Conservation (phyloP, 2,888 invertebrate genomes). For the Octodonta nipae region DNA sequence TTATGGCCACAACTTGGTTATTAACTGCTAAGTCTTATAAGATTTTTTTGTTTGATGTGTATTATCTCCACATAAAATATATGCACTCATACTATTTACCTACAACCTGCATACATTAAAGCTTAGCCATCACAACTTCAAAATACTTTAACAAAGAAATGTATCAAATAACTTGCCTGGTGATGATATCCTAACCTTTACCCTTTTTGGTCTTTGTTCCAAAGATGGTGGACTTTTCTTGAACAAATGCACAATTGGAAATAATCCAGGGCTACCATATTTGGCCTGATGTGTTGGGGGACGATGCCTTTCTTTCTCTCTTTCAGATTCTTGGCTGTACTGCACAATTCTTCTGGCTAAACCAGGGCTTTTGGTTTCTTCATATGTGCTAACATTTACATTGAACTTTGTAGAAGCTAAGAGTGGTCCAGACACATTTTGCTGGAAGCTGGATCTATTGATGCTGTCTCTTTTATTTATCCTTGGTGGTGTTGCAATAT, state of each 20-base stretch:
- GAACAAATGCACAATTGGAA: slow-evolving; percentile 39
- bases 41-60: too few species aligned
- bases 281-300: slow-evolving; percentile 28
- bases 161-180: slow-evolving; percentile 12
- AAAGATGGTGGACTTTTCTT: slow-evolving; percentile 33
- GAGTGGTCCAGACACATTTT: slow-evolving; percentile 29
- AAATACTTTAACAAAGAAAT: too few species aligned
- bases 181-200: slow-evolving; percentile 23
- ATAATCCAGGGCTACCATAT: slow-evolving; percentile 36
- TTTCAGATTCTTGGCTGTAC: slow-evolving; percentile 34
- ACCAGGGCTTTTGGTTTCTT: slow-evolving; percentile 41
- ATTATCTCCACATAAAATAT: too few species aligned
- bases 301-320: slow-evolving; percentile 11
- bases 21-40: too few species aligned
- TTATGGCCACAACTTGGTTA: too few species aligned
- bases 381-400: slow-evolving; percentile 36
- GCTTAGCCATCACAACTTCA: too few species aligned
- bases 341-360: slow-evolving; percentile 38
- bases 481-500: slow-evolving; percentile 16
- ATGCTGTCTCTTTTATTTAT: slow-evolving; percentile 7
- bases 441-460: slow-evolving; percentile 12
- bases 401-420: slow-evolving; percentile 37
- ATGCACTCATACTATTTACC: too few species aligned
- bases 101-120: too few species aligned
- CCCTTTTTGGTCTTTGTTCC: slow-evolving; percentile 25